These are phyloP conservation scores for Nannoperca australis DNA, from an alignment of 2,797 vertebrate species.

Conservation along the genomic window DNA sequence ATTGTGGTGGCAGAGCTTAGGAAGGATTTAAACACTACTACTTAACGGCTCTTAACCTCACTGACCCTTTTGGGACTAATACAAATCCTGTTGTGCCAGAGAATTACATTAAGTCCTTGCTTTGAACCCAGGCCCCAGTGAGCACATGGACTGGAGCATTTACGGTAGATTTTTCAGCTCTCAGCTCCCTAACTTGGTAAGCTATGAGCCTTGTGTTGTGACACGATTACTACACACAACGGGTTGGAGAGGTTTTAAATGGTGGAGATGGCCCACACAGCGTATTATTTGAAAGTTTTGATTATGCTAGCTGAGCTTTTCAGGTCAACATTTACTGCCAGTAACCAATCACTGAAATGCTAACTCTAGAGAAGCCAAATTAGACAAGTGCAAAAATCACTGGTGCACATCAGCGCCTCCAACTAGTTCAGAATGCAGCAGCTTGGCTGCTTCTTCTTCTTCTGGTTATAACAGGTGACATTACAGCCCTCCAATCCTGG, in stretches of 20 bases:
- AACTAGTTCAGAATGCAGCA: too few relatives aligned
- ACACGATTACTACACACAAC: slow-evolving; percentile 26
- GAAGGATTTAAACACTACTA: slow-evolving; percentile 82
- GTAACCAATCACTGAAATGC: not conserved
- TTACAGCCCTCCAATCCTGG: too few relatives aligned
- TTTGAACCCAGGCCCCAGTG: slow-evolving; percentile 68
- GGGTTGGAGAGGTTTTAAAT: slow-evolving; percentile 18
- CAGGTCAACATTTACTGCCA: not conserved
- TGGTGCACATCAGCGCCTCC: not conserved
- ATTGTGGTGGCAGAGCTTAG: slow-evolving; percentile 72
- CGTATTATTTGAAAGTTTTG: not conserved
- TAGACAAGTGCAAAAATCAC: not conserved
- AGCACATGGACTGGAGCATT: slow-evolving; percentile 75
- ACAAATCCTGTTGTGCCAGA: slow-evolving; percentile 84
- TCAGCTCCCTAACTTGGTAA: slow-evolving; percentile 37
- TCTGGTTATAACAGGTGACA: too few relatives aligned
- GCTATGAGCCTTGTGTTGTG: slow-evolving; percentile 38
- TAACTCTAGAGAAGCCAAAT: not conserved
- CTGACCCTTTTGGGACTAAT: slow-evolving; percentile 79
- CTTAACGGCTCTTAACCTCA: slow-evolving; percentile 83
- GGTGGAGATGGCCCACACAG: not conserved
- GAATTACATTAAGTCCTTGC: slow-evolving; percentile 81
- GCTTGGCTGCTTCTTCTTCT: too few relatives aligned
- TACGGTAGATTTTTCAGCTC: slow-evolving; percentile 60
- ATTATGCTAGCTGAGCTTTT: not conserved